Conservation (phyloP, 1,140 invertebrate genomes). For the Ganaspis sp. region DNA sequence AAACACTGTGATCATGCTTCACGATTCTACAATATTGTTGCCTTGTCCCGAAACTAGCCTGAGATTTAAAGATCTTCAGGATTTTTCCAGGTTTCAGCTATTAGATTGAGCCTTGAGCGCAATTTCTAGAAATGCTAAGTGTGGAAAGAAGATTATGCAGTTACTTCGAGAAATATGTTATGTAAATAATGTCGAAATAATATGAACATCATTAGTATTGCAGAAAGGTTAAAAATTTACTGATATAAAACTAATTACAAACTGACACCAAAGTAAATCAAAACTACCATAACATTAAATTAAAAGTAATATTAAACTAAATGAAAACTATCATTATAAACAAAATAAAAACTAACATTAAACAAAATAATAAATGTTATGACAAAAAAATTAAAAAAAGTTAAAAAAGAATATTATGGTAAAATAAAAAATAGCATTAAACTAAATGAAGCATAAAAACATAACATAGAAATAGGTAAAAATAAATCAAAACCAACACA, state of each 20-base stretch:
- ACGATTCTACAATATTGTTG: conserved; percentile 38
- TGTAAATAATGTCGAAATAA: conserved; percentile 11
- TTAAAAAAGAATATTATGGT: too few relatives aligned
- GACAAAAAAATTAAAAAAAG: too few relatives aligned
- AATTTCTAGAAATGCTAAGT: conserved; percentile 12
- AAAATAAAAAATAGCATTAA: too few relatives aligned
- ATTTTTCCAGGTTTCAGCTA: background rate
- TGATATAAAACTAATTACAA: background rate
- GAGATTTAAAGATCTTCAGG: conserved; percentile 15
- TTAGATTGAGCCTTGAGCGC: conserved; percentile 19
- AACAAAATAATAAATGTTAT: too few relatives aligned
- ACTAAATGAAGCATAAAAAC: too few relatives aligned
- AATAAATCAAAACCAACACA: background rate
- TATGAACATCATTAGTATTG: background rate
- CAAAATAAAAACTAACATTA: too few relatives aligned
- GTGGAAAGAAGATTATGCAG: conserved; percentile 20
- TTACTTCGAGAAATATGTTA: conserved; percentile 22
- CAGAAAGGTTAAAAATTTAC: background rate
- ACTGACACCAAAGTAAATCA: background rate
- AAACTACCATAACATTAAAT: too few relatives aligned
- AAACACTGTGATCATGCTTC: conserved; percentile 47
- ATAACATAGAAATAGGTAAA: too few relatives aligned
- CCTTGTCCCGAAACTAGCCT: background rate
- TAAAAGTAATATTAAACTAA: too few relatives aligned
- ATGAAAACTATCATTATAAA: too few relatives aligned